phyloP scores from a whole-genome alignment of 2,797 vertebrate species.

The Coreius guichenoti region DNA sequence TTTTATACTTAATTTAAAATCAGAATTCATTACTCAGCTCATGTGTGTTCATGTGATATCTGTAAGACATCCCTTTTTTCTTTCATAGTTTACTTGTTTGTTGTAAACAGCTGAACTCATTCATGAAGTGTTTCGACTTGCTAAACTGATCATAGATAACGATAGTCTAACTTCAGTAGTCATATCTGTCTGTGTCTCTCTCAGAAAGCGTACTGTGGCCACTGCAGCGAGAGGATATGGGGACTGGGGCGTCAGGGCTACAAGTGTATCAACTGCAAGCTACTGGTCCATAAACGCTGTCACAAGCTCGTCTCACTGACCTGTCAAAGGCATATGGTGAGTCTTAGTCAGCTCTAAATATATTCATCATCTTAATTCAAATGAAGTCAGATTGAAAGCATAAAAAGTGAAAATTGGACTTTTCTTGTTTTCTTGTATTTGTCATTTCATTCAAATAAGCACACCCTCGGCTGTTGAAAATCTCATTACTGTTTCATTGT shows the following conservation, averaged over 20 bases:
- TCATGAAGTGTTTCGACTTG: constrained; percentile 4
- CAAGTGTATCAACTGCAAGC: constrained; percentile 99
- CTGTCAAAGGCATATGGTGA: constrained; percentile 99
- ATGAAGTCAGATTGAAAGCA: not conserved
- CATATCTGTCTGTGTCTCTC: constrained; percentile 43
- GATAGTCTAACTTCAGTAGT: not conserved
- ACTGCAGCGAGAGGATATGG: constrained; percentile 99
- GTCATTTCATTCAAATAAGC: not conserved
- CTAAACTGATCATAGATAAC: constrained; percentile 34
- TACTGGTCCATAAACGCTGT: constrained; percentile 98
- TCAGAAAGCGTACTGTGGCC: constrained; percentile 94
- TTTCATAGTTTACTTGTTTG: not conserved
- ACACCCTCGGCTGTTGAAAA: not conserved
- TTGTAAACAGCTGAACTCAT: not conserved
- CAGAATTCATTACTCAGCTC: not conserved
- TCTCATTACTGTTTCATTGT: not conserved
- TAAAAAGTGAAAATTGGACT: not conserved
- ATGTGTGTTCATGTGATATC: constrained; percentile 17
- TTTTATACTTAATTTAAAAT: not conserved
- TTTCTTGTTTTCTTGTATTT: not conserved
- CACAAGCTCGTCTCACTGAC: constrained; percentile 96
- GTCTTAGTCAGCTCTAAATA: constrained; percentile 64
- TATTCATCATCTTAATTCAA: not conserved
- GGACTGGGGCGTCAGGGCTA: constrained; percentile 97
- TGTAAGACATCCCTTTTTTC: constrained; percentile 12